Conservation (phyloP, 1,140 invertebrate genomes). For the Bombus balteatus region DNA sequence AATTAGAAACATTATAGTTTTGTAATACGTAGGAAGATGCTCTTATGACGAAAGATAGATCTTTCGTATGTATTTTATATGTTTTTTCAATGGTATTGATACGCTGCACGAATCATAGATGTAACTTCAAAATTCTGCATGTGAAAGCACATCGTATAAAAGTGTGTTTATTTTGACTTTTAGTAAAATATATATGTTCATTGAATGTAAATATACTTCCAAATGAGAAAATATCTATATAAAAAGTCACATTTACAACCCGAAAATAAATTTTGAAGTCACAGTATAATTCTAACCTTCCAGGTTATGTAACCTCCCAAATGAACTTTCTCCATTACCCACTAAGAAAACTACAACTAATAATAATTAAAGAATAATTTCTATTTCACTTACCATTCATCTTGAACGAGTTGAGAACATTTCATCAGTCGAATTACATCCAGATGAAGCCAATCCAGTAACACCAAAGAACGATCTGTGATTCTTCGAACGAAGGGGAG, state of each 20-base stretch:
- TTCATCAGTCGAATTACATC: not conserved
- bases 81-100: not conserved
- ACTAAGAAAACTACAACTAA: not conserved
- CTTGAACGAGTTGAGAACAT: not conserved
- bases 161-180: not conserved
- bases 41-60: not conserved
- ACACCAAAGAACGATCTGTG: conserved; percentile 28
- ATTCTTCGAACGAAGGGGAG: conserved; percentile 2
- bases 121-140: not conserved
- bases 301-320: not conserved
- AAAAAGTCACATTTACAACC: not conserved
- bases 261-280: not conserved
- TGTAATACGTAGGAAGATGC: not conserved
- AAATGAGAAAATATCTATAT: not conserved
- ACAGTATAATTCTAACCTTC: not conserved
- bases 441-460: not conserved
- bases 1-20: not conserved
- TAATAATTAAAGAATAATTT: not conserved
- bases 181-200: not conserved
- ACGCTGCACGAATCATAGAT: not conserved
- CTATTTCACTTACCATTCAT: not conserved
- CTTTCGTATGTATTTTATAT: too few species aligned
- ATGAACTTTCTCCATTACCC: not conserved
- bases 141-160: not conserved
- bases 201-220: not conserved